These are phyloP conservation scores for Bujurquina vittata DNA, from an alignment of 2,113 vertebrate genomes.

Conservation along the genomic window DNA sequence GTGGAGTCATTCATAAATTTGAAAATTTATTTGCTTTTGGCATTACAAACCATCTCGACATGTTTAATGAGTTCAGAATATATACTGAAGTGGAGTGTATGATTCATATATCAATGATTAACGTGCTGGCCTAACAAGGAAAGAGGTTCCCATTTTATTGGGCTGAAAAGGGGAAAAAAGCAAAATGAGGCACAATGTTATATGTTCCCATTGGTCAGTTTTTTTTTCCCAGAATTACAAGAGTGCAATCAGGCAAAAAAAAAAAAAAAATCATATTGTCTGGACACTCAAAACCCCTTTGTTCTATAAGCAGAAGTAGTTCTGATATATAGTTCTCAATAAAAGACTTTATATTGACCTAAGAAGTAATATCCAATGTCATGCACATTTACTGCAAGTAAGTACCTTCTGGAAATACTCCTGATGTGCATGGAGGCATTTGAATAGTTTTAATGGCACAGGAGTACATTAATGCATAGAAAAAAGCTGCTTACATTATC, in stretches of 20 bases:
- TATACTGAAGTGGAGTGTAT: constrained; percentile 8
- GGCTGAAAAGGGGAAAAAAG: not conserved
- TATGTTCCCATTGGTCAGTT: not conserved
- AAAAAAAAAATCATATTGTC: not conserved
- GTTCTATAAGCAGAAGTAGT: not conserved
- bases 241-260: not conserved
- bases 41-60: constrained; percentile 30
- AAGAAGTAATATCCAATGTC: not conserved
- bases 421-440: not conserved
- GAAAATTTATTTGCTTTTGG: constrained; percentile 49
- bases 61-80: not conserved
- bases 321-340: not conserved
- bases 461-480: not conserved
- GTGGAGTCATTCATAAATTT: not conserved
- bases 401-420: not conserved
- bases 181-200: not conserved
- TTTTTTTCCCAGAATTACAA: not conserved
- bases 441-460: constrained; percentile 6
- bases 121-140: not conserved
- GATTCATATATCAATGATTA: not conserved
- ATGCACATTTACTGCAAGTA: not conserved
- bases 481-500: not conserved
- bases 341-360: not conserved
- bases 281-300: not conserved
- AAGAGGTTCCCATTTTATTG: not conserved